phyloP scores from a whole-genome alignment of 2,113 vertebrate genomes.

The Mirounga angustirostris region DNA sequence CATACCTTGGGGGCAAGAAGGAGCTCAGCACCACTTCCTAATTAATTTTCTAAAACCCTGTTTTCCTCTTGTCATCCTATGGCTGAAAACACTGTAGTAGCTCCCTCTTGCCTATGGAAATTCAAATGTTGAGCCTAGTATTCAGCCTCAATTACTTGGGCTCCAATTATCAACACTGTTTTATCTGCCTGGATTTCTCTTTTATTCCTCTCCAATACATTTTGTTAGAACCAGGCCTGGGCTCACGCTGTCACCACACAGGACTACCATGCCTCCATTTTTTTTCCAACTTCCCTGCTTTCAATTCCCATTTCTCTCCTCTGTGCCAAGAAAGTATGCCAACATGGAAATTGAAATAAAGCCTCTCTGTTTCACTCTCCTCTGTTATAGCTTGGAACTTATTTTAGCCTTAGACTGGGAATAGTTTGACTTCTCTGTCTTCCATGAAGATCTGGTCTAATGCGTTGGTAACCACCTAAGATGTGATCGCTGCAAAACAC shows the following conservation, averaged over 20 bases:
- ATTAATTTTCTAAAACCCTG: constrained; percentile 46
- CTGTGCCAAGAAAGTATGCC: not conserved
- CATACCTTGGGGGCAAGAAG: too few species aligned
- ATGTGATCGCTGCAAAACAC: not conserved
- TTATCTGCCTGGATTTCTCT: constrained; percentile 58
- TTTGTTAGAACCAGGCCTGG: not conserved
- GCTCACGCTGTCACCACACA: constrained; percentile 40
- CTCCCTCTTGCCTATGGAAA: constrained; percentile 55
- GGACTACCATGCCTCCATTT: constrained; percentile 31
- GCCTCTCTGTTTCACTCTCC: not conserved
- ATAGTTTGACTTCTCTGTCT: not conserved
- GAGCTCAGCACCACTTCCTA: not conserved
- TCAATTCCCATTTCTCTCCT: constrained; percentile 14
- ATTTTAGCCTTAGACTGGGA: not conserved
- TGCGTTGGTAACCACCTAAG: not conserved
- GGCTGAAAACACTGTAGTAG: not conserved
- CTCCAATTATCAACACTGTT: constrained; percentile 64
- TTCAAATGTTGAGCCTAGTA: not conserved
- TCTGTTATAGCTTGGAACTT: not conserved
- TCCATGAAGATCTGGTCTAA: not conserved
- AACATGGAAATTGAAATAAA: constrained; percentile 42
- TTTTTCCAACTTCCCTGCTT: constrained; percentile 23
- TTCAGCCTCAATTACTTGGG: not conserved
- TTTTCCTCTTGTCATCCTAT: constrained; percentile 51
- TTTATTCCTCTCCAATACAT: constrained; percentile 35